phyloP scores from a whole-genome alignment of 2,797 vertebrate species.

The Macropodus opercularis region DNA sequence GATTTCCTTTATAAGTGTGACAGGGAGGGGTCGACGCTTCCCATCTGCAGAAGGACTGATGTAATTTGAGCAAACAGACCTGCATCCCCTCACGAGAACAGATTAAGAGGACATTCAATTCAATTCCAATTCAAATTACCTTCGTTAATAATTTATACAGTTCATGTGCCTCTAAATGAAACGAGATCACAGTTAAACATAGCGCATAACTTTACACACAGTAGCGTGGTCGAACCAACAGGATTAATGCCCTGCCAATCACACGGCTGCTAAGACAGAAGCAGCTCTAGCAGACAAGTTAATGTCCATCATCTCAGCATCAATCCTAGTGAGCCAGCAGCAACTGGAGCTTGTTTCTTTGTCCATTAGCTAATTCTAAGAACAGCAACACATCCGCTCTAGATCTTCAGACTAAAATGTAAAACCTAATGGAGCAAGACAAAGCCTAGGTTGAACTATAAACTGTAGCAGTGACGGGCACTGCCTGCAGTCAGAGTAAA shows the following conservation, averaged over 20 bases:
- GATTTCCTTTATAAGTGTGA: slow-evolving; percentile 25
- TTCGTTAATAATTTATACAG: slow-evolving; percentile 21
- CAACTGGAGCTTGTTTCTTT: too few species aligned
- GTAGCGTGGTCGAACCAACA: background rate
- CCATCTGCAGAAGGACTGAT: slow-evolving; percentile 28
- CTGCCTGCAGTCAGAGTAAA: background rate
- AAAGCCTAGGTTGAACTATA: too few species aligned
- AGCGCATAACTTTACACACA: background rate
- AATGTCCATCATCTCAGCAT: too few species aligned
- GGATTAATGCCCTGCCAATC: background rate
- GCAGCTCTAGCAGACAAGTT: too few species aligned
- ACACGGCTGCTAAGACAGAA: background rate
- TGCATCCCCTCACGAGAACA: slow-evolving; percentile 17
- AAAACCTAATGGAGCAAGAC: background rate
- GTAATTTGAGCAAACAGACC: slow-evolving; percentile 34
- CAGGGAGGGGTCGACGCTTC: slow-evolving; percentile 2
- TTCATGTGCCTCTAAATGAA: slow-evolving; percentile 9
- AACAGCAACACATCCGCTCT: too few species aligned
- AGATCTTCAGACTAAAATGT: background rate
- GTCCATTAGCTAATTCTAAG: too few species aligned
- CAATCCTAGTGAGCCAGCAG: background rate
- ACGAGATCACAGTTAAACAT: slow-evolving; percentile 17
- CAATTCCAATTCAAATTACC: slow-evolving; percentile 41
- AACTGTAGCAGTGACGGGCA: background rate
- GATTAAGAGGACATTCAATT: background rate